Evolutionary conservation across 2,797 vertebrate genomes (phyloP).

Genomic region (Poecilia gillii): DNA sequence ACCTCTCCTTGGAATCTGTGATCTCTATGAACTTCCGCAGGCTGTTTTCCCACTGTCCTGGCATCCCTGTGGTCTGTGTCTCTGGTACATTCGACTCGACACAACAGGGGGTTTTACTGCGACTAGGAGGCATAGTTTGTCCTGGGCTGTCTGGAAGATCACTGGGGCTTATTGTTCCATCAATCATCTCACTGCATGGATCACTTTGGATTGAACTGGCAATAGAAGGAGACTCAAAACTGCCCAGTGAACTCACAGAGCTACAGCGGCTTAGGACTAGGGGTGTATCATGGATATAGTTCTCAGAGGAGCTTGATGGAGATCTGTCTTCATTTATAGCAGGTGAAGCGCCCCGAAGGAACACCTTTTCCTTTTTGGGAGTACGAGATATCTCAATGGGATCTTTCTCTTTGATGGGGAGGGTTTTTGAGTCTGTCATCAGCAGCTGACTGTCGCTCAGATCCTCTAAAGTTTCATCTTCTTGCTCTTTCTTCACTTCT

Average conservation of each 20-base stretch:
- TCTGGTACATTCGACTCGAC: constrained; percentile 83
- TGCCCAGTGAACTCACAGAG: constrained; percentile 96
- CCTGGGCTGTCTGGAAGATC: constrained; percentile 98
- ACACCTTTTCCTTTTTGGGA: constrained; percentile 83
- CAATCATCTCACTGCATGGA: constrained; percentile 96
- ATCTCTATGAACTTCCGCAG: constrained; percentile 96
- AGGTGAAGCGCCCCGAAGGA: constrained; percentile 82
- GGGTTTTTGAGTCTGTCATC: constrained; percentile 78
- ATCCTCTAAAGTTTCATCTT: constrained; percentile 83
- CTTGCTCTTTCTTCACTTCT: constrained; percentile 69
- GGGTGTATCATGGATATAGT: constrained; percentile 97
- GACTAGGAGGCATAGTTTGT: constrained; percentile 98
- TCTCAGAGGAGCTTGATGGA: constrained; percentile 96
- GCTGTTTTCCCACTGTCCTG: constrained; percentile 94
- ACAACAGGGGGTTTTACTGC: constrained; percentile 95
- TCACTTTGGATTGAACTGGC: constrained; percentile 98
- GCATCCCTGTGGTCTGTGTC: constrained; percentile 84
- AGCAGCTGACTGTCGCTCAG: constrained; percentile 84
- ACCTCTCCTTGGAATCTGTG: constrained; percentile 92
- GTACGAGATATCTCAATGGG: constrained; percentile 86
- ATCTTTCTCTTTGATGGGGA: constrained; percentile 78
- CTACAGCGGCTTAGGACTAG: constrained; percentile 98
- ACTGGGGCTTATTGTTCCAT: constrained; percentile 96
- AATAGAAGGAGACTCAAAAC: constrained; percentile 95
- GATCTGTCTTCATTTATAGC: constrained; percentile 88